These are phyloP conservation scores for Hybos culiciformis DNA, from an alignment of 2,888 invertebrate species.

Conservation along the genomic window DNA sequence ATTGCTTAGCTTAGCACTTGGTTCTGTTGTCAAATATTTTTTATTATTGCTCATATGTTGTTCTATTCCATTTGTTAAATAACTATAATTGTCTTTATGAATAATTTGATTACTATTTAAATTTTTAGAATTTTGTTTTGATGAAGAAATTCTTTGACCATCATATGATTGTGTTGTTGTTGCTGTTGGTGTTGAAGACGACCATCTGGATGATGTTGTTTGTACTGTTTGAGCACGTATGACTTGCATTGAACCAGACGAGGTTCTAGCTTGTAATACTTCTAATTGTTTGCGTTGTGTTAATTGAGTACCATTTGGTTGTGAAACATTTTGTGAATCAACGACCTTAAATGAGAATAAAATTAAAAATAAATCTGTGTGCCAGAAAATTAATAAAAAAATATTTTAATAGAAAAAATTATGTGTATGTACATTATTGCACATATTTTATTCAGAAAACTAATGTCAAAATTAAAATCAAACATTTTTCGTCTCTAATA, in stretches of 20 bases:
- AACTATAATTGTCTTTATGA: neutral
- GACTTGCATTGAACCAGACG: constrained; percentile 51
- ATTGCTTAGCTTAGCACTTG: constrained; percentile 35
- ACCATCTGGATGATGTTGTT: constrained; percentile 33
- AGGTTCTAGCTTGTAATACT: constrained; percentile 54
- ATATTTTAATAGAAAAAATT: too few species aligned
- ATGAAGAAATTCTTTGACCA: too few species aligned
- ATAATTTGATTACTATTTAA: too few species aligned
- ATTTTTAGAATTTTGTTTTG: neutral
- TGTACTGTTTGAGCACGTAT: constrained; percentile 46
- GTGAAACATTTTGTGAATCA: constrained; percentile 36
- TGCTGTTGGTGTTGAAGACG: constrained; percentile 20
- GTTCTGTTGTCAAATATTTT: constrained; percentile 27
- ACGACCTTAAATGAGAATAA: constrained; percentile 30
- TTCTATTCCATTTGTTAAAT: neutral
- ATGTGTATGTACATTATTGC: too few species aligned
- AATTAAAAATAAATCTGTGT: neutral
- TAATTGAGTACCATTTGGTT: constrained; percentile 35
- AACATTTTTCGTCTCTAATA: too few species aligned
- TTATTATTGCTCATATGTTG: neutral
- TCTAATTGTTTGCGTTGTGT: constrained; percentile 44
- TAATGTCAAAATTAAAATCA: too few species aligned
- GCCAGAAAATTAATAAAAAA: too few species aligned
- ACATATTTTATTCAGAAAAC: too few species aligned
- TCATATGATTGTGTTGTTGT: neutral